A percentile compares a stretch with the other conserved stretches of the same genome.
These are phyloP conservation scores for Alosa alosa DNA, from an alignment of 2,113 vertebrate species.

Conservation along the genomic window DNA sequence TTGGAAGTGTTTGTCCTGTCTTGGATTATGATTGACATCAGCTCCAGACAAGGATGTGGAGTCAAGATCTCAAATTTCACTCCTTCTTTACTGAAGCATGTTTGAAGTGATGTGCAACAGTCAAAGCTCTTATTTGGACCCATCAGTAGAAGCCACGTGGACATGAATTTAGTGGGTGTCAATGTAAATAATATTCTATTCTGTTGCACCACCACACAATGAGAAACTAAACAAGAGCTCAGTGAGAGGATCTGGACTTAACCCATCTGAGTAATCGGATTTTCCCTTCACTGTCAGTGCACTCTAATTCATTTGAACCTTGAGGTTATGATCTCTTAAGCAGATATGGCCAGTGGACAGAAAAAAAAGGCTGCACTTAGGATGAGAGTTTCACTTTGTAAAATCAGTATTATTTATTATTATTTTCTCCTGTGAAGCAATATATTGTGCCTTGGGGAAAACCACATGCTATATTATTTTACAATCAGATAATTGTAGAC, in stretches of 20 bases:
- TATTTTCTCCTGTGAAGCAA: neutral
- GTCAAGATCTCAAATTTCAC: neutral
- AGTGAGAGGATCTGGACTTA: constrained; percentile 65
- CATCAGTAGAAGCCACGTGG: too few species aligned
- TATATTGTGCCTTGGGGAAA: neutral
- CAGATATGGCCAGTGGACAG: constrained; percentile 50
- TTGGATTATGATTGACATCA: neutral
- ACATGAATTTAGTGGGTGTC: neutral
- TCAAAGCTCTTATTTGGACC: neutral
- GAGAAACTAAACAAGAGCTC: constrained; percentile 52
- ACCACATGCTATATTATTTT: neutral
- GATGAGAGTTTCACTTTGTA: neutral
- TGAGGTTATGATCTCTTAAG: constrained; percentile 66
- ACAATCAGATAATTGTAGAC: neutral
- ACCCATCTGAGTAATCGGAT: constrained; percentile 71
- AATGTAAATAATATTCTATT: neutral
- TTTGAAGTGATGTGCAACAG: neutral
- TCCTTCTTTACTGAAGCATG: neutral
- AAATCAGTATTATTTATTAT: neutral
- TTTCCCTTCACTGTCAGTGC: constrained; percentile 55
- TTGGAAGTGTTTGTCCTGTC: neutral
- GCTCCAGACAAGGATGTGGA: neutral
- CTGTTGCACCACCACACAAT: neutral
- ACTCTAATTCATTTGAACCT: constrained; percentile 62
- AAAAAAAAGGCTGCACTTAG: neutral